Base-by-base conservation (phyloP, 2,113 vertebrate species). In the Riparia riparia region DNA sequence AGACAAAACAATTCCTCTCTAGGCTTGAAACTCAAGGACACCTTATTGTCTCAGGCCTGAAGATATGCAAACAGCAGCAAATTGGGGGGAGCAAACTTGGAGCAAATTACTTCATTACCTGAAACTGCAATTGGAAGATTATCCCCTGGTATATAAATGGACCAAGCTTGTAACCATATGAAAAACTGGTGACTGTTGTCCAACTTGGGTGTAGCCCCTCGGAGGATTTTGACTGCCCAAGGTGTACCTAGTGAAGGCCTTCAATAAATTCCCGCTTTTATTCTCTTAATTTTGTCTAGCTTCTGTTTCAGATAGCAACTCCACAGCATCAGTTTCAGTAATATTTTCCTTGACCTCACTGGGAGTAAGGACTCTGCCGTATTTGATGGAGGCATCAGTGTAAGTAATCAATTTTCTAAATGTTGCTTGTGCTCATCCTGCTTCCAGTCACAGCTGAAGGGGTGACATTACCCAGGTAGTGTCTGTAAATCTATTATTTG, bases 11-110 rank as follows among this genome's bases (percentile, higher is more conserved):
- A 26, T 14, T 51, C 73, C 73, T 61, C 21, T 61, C 17, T 20
- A 16, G 34, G 57, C 11, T 21, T 63, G 45, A 26, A 41, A 51
- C 17, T 41, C 37, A n/a, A 26, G 45, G 22, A 41, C 10, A 13
- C 7, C 13, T 63, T 15, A n/a, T n/a, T 63, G 34, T 51, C 17
- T 20, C 29, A 63, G 57, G 34, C 17, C 12, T 45, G 1, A 1
- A 51, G 29, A 41, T 34, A n/a, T 6, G 29, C 13, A 63, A 63
- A 78, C 6, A 61, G 0, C 21, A 41, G 45, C 51, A 22, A 78
- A 63, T 1, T n/a, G 28, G 3, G 3, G 34, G 19, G 19, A 2
- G 12, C 3, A 41, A 41, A 51, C 3, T 3, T 41, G 45, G 37
- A n/a, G 3, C 26, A 51, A 78, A 63, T 32, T 4, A n/a, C 22